Percentiles rank a stretch among this genome's conserved stretches.
These are phyloP conservation scores for Idaea straminata DNA, from an alignment of 2,888 invertebrate genomes.

Conservation along the genomic window DNA sequence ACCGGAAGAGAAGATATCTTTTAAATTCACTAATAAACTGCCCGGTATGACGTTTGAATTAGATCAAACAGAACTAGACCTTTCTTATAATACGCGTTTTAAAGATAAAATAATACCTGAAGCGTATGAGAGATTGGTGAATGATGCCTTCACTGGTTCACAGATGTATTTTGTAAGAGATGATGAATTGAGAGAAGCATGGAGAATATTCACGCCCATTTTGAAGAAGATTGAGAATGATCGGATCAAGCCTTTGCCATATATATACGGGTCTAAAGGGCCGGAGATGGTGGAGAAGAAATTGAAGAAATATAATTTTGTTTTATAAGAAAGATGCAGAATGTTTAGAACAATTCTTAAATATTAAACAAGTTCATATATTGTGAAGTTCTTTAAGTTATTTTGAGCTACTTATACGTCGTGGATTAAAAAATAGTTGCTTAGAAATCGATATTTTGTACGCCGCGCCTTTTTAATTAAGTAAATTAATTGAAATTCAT, in stretches of 20 bases:
- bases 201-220: conserved; percentile 98
- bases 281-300: conserved; percentile 93
- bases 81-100: conserved; percentile 96
- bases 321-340: not conserved
- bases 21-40: conserved; percentile 99
- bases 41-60: conserved; percentile 98
- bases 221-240: conserved; percentile 92
- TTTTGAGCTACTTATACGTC: too few species aligned
- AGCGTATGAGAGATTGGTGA: conserved; percentile 97
- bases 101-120: conserved; percentile 93
- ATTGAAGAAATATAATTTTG: conserved; percentile 88
- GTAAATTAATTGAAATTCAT: too few species aligned
- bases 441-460: too few species aligned
- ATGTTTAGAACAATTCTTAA: not conserved
- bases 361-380: not conserved
- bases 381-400: too few species aligned
- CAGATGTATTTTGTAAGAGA: conserved; percentile 99
- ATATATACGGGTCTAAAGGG: conserved; percentile 93
- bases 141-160: conserved; percentile 98
- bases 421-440: too few species aligned
- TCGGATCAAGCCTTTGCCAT: conserved; percentile 87
- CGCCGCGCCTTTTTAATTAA: too few species aligned
- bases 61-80: conserved; percentile 98
- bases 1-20: conserved; percentile 98
- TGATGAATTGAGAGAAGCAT: conserved; percentile 97